Percentiles rank a stretch among this genome's conserved stretches.
Evolutionary conservation across 2,797 vertebrate species (phyloP).

Genomic region (Sparidentex hasta): DNA sequence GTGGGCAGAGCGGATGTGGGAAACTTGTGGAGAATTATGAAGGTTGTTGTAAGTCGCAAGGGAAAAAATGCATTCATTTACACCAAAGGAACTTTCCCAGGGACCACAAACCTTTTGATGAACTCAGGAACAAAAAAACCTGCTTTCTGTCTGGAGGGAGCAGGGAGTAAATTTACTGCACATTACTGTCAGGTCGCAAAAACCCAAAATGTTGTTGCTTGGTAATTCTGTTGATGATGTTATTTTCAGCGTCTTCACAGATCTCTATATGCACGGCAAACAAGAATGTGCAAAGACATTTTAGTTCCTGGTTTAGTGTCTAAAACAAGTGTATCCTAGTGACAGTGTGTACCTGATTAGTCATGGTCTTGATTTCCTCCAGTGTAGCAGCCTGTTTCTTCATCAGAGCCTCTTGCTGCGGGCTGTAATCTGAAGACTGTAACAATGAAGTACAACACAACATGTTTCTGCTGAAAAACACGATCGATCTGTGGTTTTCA

Average conservation of each 20-base stretch:
- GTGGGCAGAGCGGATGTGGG: too few species aligned
- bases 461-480: constrained; percentile 39
- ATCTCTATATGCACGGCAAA: not conserved
- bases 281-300: not conserved
- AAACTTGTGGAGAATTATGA: too few species aligned
- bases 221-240: not conserved
- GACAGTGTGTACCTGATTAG: constrained; percentile 86
- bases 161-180: not conserved
- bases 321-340: constrained; percentile 11
- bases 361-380: constrained; percentile 88
- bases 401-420: constrained; percentile 89
- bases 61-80: not conserved
- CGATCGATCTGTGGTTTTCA: constrained; percentile 51
- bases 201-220: not conserved
- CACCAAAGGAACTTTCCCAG: not conserved
- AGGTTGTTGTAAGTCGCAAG: too few species aligned
- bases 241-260: not conserved
- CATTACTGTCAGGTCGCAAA: not conserved
- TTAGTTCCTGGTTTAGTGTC: not conserved
- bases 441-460: constrained; percentile 49
- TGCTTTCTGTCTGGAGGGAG: not conserved
- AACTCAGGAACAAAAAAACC: not conserved
- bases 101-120: not conserved
- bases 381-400: constrained; percentile 91
- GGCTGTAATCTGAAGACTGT: constrained; percentile 86